Conservation (phyloP, 2,888 invertebrate species). For the Fragum fragum region DNA sequence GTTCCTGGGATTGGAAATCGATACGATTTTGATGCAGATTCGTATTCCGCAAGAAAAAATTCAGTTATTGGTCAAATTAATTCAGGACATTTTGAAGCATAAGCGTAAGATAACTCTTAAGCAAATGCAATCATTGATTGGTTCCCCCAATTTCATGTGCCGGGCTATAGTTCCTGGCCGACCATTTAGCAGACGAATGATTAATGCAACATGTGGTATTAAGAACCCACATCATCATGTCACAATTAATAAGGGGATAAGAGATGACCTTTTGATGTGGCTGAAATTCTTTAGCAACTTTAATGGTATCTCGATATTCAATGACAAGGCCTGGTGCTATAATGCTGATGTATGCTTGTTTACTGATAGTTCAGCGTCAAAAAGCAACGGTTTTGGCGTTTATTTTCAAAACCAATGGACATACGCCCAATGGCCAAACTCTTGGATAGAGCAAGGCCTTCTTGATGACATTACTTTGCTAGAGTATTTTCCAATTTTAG, state of each 20-base stretch:
- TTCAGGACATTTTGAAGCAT: constrained; percentile 1
- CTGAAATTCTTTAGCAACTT: constrained; percentile 7
- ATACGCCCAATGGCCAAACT: constrained; percentile 7
- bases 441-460: constrained; percentile 11
- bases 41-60: constrained; percentile 29
- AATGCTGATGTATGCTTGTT: constrained; percentile 21
- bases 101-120: constrained; percentile 4
- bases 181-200: too few relatives aligned
- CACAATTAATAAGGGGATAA: not conserved
- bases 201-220: constrained; percentile 13
- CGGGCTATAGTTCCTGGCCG: too few relatives aligned
- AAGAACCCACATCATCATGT: constrained; percentile 6
- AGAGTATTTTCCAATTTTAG: constrained; percentile 41
- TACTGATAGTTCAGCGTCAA: constrained; percentile 13
- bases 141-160: constrained; percentile 39
- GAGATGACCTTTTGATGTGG: constrained; percentile 10
- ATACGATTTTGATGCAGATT: constrained; percentile 33
- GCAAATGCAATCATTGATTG: constrained; percentile 28
- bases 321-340: constrained; percentile 26
- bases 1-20: constrained; percentile 39
- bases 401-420: constrained; percentile 12
- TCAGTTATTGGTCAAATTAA: not conserved
- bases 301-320: constrained; percentile 43
- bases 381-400: constrained; percentile 1
- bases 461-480: constrained; percentile 31